Base-by-base conservation (phyloP, 2,888 invertebrate species). In the Lasioglossum zephyrum region DNA sequence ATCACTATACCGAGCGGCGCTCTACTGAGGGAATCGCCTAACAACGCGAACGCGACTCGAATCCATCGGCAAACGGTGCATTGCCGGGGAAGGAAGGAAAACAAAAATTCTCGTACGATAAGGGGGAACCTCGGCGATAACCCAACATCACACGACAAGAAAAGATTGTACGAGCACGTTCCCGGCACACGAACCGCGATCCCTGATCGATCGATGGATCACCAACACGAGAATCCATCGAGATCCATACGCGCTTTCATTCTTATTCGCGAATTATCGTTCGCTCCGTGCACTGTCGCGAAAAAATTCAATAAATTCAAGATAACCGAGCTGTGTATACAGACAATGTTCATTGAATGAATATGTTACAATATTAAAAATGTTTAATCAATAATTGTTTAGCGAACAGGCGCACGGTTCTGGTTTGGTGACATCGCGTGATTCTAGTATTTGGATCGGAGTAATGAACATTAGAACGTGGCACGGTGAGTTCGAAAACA, bases 1-100 rank as follows among this genome's bases (percentile, higher is more conserved):
- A 95, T 95, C 92, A 92, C 92, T 91, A 90, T 88, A 87, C 76
- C 84, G 83, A 44, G 47, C 78, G 82, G 66, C 79, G 78, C 82
- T 84, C 70, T 84, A 91, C 91, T 91, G 86, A 88, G 77, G 49
- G 22, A 22, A 63, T 22, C 73, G 41, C 13, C 70, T 66, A 73
- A 82, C 74, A 44, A 39, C 81, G 77, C 57, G 74, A 3, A 0
- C 8, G 16, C 63, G 36, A 63, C 49, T 81, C 75, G 39, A 75
- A 84, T 83, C 79, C 78, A 57, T 76, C 53, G 16, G 73, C 60
- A 60, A 84, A 85, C 84, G 87, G 77, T 88, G 77, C 78, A 87
- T 88, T 82, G 87, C 79, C 70, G 78, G 80, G 77, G 76, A 77
- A 84, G 85, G 80, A 88, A 82, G 60, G 73, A 87, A 82, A 87